Base-by-base conservation (phyloP, 1,140 invertebrate genomes). In the Aphidius gifuensis region DNA sequence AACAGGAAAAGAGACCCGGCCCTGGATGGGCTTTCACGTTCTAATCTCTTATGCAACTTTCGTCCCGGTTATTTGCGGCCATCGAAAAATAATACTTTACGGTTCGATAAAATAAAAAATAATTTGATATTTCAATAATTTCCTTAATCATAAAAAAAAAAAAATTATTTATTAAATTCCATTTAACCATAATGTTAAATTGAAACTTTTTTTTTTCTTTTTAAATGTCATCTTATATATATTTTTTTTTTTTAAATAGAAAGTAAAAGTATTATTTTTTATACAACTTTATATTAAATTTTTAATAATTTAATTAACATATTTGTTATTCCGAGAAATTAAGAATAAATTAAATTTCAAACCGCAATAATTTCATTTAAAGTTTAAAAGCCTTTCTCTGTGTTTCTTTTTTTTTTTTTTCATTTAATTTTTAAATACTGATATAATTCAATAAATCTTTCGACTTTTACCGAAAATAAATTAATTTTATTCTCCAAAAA, bases 21-120 rank as follows among this genome's bases (percentile, higher is more conserved):
- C 67, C 58, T 71, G 23, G 23, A 60, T 59, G 71, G 73, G 76
- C 77, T 80, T 81, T 81, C 77, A 81, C 79, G 73, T 75, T 79
- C 78, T 81, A 79, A 78, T 80, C 72, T 75, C 75, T 81, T 80
- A 79, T 81, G 78, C 76, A 80, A 81, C 71, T 63, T 69, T 73
- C 70, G 72, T 68, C 68, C 59, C 60, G 54, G 46, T 21, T 44
- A 54, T 54, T 39, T 59, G 56, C 44, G 42, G 55, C 43, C 21
- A n/a, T 16, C 43, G 32, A 50, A 11, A 51, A 56, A 48, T 9
- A 55, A 32, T 32, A 32, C 23, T 32, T 32, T 32, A 32, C 23
- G 4, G 23, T 32, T 32, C 23, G 23, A 47, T 16, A 9, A 46
- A 23, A 45, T 47, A 11, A 16, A 58, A 43, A n/a, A 49, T 40